These are phyloP conservation scores for Hozukius guyotensis DNA, from an alignment of 2,797 vertebrate species.

Conservation along the genomic window DNA sequence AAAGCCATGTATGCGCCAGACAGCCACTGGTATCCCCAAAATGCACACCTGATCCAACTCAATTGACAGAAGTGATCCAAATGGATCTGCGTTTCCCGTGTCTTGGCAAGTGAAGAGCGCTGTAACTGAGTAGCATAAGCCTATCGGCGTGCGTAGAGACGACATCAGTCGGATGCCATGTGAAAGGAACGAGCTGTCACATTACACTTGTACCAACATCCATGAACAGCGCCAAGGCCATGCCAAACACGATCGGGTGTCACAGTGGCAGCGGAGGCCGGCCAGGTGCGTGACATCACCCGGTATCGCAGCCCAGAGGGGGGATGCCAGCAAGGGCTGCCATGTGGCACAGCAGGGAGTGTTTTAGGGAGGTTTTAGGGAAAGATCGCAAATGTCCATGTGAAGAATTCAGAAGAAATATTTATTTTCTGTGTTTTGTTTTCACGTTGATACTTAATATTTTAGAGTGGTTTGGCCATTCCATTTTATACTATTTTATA, in stretches of 20 bases:
- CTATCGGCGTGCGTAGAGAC: constrained; percentile 48
- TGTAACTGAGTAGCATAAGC: constrained; percentile 72
- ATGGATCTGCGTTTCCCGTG: constrained; percentile 41
- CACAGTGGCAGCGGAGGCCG: constrained; percentile 56
- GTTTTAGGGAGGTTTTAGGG: background rate
- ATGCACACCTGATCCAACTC: constrained; percentile 45
- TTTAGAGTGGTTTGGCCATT: background rate
- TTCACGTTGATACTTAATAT: background rate
- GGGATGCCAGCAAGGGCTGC: constrained; percentile 29
- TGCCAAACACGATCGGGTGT: constrained; percentile 80
- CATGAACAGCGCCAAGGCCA: constrained; percentile 71
- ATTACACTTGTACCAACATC: constrained; percentile 85
- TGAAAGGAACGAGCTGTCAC: constrained; percentile 81
- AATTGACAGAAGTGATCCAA: constrained; percentile 43
- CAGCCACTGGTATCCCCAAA: constrained; percentile 8
- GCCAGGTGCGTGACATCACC: constrained; percentile 63
- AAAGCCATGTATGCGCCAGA: background rate
- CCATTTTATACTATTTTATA: background rate
- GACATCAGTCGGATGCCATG: constrained; percentile 70
- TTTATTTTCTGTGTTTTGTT: background rate
- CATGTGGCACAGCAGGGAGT: constrained; percentile 19
- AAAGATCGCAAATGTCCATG: background rate
- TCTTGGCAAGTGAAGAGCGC: constrained; percentile 44
- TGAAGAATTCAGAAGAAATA: background rate
- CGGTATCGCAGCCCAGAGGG: constrained; percentile 28